Evolutionary conservation across 2,888 invertebrate genomes (phyloP).

Genomic region (Alloscopus bannaensis): DNA sequence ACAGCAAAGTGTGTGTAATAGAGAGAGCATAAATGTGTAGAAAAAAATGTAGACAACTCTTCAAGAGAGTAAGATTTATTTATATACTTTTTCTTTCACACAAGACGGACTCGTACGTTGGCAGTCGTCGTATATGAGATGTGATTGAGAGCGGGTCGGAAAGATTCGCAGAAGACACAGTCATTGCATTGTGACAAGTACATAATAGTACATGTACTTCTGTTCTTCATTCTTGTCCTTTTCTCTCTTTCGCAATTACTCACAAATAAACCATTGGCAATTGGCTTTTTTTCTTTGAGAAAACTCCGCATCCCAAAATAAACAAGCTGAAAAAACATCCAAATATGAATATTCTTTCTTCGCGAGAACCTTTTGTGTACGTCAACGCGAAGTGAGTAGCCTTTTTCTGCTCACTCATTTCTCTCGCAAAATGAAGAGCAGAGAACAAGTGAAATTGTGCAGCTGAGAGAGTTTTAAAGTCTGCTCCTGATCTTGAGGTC

Average conservation of each 20-base stretch:
- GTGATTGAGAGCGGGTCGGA: conserved; percentile 14
- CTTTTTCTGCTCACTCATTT: too few species aligned
- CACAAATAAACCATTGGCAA: conserved; percentile 27
- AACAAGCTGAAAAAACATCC: conserved; percentile 39
- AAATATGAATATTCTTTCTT: conserved; percentile 26
- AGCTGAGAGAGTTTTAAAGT: neutral
- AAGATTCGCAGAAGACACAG: conserved; percentile 1
- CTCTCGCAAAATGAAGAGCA: too few species aligned
- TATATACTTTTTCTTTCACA: neutral
- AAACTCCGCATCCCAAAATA: conserved; percentile 34
- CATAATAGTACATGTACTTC: neutral
- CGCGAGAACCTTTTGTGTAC: too few species aligned
- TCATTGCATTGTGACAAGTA: conserved; percentile 18
- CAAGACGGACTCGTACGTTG: neutral
- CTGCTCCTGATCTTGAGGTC: conserved; percentile 45
- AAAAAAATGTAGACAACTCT: too few species aligned
- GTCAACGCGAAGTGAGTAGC: too few species aligned
- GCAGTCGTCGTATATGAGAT: conserved; percentile 16
- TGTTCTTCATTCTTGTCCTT: conserved; percentile 5
- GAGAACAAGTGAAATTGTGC: too few species aligned
- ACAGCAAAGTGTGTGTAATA: neutral
- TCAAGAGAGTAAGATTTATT: conserved; percentile 6
- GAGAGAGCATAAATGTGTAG: too few species aligned
- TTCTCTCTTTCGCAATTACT: neutral
- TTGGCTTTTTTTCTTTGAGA: too few species aligned